Conservation (phyloP, 2,888 invertebrate genomes). For the Diarsia brunnea region DNA sequence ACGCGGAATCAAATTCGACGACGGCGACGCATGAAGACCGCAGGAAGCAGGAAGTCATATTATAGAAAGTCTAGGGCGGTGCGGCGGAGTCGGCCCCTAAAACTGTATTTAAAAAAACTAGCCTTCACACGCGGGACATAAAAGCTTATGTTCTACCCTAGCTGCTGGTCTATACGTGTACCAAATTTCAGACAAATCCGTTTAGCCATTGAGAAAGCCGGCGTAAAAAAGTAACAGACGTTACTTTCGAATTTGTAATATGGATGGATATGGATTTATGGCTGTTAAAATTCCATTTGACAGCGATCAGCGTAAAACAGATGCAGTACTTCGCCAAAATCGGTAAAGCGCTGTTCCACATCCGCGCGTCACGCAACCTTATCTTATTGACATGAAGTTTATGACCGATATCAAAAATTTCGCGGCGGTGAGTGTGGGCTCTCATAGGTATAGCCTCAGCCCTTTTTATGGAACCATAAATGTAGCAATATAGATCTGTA, state of each 20-base stretch:
- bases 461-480: constrained; percentile 13
- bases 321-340: background rate
- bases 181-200: background rate
- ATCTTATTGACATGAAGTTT: constrained; percentile 23
- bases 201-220: background rate
- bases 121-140: background rate
- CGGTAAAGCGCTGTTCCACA: background rate
- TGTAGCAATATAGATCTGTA: constrained; percentile 2
- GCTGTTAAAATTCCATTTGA: constrained; percentile 17
- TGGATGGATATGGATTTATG: background rate
- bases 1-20: background rate
- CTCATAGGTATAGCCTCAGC: background rate
- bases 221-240: background rate
- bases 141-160: background rate
- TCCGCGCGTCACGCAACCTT: background rate
- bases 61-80: too few species aligned
- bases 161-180: background rate
- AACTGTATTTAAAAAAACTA: too few species aligned
- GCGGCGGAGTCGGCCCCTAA: too few species aligned
- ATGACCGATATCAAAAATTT: constrained; percentile 29
- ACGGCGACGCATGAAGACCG: background rate
- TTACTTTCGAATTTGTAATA: background rate
- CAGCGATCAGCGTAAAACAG: background rate
- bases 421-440: constrained; percentile 5
- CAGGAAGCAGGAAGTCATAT: too few species aligned